A percentile compares a stretch with the other conserved stretches of the same genome.
These are phyloP conservation scores for Xenops minutus DNA, from an alignment of 2,797 vertebrate genomes.

Conservation along the genomic window DNA sequence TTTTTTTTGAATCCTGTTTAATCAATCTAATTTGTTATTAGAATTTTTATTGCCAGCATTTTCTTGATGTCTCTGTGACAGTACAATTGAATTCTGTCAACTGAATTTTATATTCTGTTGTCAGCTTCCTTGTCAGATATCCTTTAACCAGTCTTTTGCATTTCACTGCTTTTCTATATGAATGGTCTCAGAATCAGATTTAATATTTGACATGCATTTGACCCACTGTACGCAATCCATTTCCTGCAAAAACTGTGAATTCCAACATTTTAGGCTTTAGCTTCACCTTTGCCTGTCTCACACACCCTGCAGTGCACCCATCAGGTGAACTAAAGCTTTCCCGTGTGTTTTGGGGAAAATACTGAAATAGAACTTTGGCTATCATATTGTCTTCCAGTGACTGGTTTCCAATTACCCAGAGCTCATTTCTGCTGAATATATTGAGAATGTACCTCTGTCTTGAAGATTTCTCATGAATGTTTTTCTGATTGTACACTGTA, in stretches of 20 bases:
- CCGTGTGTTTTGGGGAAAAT: not conserved
- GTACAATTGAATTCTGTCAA: constrained; percentile 4
- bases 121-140: not conserved
- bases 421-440: not conserved
- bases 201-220: not conserved
- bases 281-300: not conserved
- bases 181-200: not conserved
- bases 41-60: not conserved
- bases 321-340: not conserved
- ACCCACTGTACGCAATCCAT: not conserved
- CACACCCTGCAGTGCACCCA: not conserved
- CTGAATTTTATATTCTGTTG: not conserved
- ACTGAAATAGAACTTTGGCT: not conserved
- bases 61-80: not conserved
- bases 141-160: not conserved
- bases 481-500: not conserved
- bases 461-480: not conserved
- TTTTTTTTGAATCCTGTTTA: not conserved
- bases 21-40: constrained; percentile 10
- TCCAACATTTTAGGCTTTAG: not conserved
- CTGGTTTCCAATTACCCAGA: not conserved
- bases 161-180: not conserved
- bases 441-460: not conserved
- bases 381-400: not conserved
- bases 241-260: not conserved